Percentiles rank a stretch among this genome's conserved stretches.
Evolutionary conservation across 2,113 vertebrate genomes (phyloP).

Genomic region (Castor canadensis): DNA sequence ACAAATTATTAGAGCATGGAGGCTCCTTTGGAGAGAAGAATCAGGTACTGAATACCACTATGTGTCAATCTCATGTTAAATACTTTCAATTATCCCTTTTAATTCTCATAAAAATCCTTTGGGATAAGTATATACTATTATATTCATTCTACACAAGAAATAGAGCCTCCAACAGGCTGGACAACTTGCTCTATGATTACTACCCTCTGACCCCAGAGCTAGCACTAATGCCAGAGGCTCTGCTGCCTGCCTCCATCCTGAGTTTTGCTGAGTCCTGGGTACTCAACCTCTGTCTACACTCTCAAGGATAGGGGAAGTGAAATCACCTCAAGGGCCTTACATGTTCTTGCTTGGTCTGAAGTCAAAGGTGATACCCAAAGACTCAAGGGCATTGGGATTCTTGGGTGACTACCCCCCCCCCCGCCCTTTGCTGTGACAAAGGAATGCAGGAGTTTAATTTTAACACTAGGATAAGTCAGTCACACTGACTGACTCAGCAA

Average conservation of each 20-base stretch:
- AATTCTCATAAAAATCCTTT: neutral
- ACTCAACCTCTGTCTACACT: neutral
- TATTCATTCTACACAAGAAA: neutral
- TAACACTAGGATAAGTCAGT: neutral
- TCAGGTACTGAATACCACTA: neutral
- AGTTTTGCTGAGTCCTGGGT: neutral
- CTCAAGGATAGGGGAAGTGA: accelerated
- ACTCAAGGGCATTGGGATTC: neutral
- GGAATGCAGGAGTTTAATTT: neutral
- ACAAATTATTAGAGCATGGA: neutral
- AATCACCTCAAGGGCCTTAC: neutral
- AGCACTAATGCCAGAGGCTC: neutral
- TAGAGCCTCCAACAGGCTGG: neutral
- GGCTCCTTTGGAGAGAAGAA: neutral
- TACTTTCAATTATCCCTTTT: neutral
- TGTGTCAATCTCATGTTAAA: neutral
- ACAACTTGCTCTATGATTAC: neutral
- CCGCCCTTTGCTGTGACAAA: neutral
- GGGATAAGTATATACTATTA: neutral
- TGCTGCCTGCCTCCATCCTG: too few relatives aligned
- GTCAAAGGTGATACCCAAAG: too few relatives aligned
- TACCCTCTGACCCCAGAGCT: neutral
- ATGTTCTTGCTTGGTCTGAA: neutral
- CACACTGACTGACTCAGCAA: neutral
- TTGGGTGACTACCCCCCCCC: accelerated